phyloP scores from a whole-genome alignment of 2,888 invertebrate genomes.

The Nephrotoma appendiculata region DNA sequence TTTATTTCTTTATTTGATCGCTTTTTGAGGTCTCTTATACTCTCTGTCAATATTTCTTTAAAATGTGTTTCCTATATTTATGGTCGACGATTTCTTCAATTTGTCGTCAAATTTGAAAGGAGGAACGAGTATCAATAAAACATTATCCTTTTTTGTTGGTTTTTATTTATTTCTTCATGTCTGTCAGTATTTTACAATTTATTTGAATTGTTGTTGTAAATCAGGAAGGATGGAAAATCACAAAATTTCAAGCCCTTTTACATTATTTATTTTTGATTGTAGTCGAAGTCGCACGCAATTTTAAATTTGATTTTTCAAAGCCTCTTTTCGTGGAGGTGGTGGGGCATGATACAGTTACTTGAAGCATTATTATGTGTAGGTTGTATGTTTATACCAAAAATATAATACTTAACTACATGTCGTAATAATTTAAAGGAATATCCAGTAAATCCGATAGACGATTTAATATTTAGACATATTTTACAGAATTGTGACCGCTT shows the following conservation, averaged over 20 bases:
- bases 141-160: background rate
- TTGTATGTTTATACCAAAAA: background rate
- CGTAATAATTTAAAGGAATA: background rate
- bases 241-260: background rate
- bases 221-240: background rate
- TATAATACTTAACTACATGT: background rate
- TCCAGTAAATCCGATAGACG: background rate
- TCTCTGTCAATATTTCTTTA: background rate
- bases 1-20: background rate
- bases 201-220: background rate
- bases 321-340: background rate
- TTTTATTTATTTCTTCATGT: background rate
- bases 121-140: background rate
- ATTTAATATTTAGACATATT: background rate
- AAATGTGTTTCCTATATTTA: background rate
- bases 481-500: background rate
- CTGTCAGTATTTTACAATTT: background rate
- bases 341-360: background rate
- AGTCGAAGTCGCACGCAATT: background rate
- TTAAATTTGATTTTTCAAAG: background rate
- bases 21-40: background rate
- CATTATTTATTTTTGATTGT: background rate
- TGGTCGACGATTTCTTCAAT: background rate
- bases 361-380: background rate
- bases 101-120: background rate